A percentile compares a stretch with the other conserved stretches of the same genome.
Evolutionary conservation across 2,113 vertebrate genomes (phyloP).

Genomic region (Sceloporus tristichus): DNA sequence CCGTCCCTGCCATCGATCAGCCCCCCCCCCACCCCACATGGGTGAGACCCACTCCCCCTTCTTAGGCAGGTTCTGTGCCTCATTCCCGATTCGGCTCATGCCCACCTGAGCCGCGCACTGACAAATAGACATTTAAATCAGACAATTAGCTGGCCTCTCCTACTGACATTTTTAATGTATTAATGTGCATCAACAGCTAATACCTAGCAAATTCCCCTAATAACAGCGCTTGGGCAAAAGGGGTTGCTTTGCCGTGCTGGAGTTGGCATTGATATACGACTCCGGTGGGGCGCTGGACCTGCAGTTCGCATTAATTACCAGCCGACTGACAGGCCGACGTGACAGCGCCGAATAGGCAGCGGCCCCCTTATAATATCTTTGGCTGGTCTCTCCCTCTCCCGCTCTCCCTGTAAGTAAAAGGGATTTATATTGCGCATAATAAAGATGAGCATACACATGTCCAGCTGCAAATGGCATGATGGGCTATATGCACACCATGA

Average conservation of each 20-base stretch:
- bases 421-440: background rate
- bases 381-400: background rate
- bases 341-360: conserved; percentile 44
- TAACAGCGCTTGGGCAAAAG: conserved; percentile 49
- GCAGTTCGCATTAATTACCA: conserved; percentile 72
- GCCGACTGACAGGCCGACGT: conserved; percentile 66
- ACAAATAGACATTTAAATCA: conserved; percentile 85
- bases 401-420: background rate
- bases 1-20: conserved; percentile 35
- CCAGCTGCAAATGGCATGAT: too few species aligned
- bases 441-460: too few species aligned
- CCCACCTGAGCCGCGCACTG: conserved; percentile 71
- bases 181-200: conserved; percentile 73
- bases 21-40: too few species aligned
- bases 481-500: background rate
- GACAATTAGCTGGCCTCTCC: conserved; percentile 79
- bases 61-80: conserved; percentile 51
- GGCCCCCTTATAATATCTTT: conserved; percentile 28
- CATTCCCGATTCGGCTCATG: conserved; percentile 68
- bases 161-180: conserved; percentile 74
- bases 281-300: conserved; percentile 61
- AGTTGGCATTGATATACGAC: conserved; percentile 83
- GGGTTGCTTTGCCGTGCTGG: conserved; percentile 54
- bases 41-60: background rate
- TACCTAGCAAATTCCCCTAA: conserved; percentile 70